Conservation (phyloP, 2,797 vertebrate species). For the Onychomys leucogaster region DNA sequence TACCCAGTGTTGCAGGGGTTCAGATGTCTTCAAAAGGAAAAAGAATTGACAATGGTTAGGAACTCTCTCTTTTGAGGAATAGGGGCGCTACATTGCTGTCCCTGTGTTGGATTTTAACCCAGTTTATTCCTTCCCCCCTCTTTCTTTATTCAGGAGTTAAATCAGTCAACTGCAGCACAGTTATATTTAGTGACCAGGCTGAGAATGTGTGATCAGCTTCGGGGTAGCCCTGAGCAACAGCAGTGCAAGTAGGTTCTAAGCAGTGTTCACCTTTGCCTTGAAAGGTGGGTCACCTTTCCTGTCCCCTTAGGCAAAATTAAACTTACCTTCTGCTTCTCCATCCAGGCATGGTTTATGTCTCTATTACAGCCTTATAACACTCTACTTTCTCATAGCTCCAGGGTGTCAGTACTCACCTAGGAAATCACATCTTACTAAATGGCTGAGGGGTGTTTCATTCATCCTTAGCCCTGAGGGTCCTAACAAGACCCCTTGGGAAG, state of each 20-base stretch:
- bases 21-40: not conserved
- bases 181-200: not conserved
- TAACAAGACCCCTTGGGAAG: not conserved
- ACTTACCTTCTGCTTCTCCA: not conserved
- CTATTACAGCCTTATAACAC: not conserved
- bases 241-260: not conserved
- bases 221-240: not conserved
- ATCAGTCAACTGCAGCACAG: not conserved
- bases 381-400: not conserved
- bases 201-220: not conserved
- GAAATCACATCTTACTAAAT: not conserved
- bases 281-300: not conserved
- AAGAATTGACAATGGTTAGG: not conserved
- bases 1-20: not conserved
- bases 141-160: not conserved
- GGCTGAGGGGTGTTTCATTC: not conserved
- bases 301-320: not conserved
- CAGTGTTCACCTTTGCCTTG: not conserved
- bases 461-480: not conserved
- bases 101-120: not conserved
- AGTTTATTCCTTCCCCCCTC: not conserved
- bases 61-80: not conserved
- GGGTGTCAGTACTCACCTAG: not conserved
- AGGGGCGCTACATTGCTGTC: not conserved
- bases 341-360: not conserved